Evolutionary conservation across 2,113 vertebrate species (phyloP).

Genomic region (Eurystomus gularis): DNA sequence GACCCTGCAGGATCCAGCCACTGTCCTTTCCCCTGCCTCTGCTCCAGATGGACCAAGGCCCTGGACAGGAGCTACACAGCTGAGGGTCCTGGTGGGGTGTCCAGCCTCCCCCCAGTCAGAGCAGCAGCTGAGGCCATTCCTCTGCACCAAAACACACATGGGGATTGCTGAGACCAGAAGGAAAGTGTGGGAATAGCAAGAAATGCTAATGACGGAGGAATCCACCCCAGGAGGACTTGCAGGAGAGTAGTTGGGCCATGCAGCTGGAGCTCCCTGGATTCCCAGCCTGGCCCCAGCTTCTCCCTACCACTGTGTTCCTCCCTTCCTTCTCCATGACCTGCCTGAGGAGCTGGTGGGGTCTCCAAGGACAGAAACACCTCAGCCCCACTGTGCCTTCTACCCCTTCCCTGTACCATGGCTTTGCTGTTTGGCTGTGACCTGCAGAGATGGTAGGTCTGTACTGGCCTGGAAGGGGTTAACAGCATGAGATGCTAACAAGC

Average conservation of each 20-base stretch:
- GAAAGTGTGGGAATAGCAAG: not conserved
- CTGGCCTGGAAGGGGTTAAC: slow-evolving; percentile 22
- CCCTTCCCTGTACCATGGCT: not conserved
- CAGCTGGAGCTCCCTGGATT: fast-evolving
- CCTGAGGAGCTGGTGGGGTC: fast-evolving
- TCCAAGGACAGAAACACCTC: not conserved
- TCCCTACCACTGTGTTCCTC: fast-evolving
- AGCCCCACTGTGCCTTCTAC: not conserved
- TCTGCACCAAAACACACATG: not conserved
- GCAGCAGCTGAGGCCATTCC: not conserved
- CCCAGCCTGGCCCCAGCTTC: not conserved
- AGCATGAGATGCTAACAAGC: not conserved
- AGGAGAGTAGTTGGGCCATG: not conserved
- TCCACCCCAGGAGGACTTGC: not conserved
- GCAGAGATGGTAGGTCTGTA: not conserved
- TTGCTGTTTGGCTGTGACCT: fast-evolving
- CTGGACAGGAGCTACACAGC: not conserved
- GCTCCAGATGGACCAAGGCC: not conserved
- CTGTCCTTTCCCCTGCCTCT: not conserved
- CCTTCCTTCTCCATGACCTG: not conserved
- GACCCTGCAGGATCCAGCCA: not conserved
- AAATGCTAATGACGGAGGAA: not conserved
- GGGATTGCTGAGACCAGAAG: not conserved
- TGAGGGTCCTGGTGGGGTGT: fast-evolving
- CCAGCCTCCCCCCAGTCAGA: too few species aligned